phyloP scores from a whole-genome alignment of 2,113 vertebrate genomes.

The Coryphaenoides rupestris region DNA sequence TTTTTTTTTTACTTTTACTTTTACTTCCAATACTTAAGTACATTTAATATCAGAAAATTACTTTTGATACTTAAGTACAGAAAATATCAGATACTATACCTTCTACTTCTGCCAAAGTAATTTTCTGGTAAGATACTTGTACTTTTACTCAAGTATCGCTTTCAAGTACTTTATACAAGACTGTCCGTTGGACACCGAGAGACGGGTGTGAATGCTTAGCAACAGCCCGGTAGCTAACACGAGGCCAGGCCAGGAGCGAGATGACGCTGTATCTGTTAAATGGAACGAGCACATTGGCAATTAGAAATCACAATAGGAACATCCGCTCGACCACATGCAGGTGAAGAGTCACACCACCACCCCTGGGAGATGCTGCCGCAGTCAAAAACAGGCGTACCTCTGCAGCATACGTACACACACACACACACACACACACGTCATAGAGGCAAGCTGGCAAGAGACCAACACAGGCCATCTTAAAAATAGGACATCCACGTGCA shows the following conservation, averaged over 20 bases:
- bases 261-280: slow-evolving; percentile 65
- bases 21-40: no score
- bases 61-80: no score
- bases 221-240: slow-evolving; percentile 24
- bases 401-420: slow-evolving; percentile 32
- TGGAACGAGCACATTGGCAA: slow-evolving; percentile 74
- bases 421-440: no score
- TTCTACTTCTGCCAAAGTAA: no score
- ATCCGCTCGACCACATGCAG: slow-evolving; percentile 70
- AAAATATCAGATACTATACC: no score
- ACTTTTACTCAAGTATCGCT: no score
- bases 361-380: slow-evolving; percentile 62
- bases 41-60: no score
- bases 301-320: slow-evolving; percentile 79
- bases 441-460: slow-evolving; percentile 4
- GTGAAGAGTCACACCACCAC: slow-evolving; percentile 69
- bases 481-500: slow-evolving; percentile 31
- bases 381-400: slow-evolving; percentile 65
- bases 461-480: slow-evolving; percentile 30
- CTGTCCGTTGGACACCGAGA: no score
- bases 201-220: no score
- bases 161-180: no score
- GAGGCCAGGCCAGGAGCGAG: slow-evolving; percentile 36
- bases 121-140: no score
- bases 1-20: no score